A percentile compares a stretch with the other conserved stretches of the same genome.
Conservation (phyloP, 92 coral and sea anemone species). For the Parazoanthus atlanticus region DNA sequence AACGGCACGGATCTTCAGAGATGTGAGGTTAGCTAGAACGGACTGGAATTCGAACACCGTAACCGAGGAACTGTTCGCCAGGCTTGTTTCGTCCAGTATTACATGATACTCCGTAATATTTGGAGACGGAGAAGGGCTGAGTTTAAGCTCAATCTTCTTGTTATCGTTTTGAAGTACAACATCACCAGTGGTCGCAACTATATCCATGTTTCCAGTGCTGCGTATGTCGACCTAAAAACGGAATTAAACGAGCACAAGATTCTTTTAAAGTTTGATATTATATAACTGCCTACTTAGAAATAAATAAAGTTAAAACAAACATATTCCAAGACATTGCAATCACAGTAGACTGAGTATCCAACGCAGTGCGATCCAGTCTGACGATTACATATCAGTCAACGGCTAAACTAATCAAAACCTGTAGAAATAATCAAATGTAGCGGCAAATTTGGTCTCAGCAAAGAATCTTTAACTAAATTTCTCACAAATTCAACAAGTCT, state of each 20-base stretch:
- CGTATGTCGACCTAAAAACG: background rate
- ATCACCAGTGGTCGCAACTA: conserved; percentile 20
- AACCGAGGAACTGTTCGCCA: conserved; percentile 35
- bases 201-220: background rate
- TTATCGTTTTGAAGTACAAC: conserved; percentile 56
- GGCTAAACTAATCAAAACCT: too few relatives aligned
- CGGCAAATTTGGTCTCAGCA: too few relatives aligned
- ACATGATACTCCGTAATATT: conserved; percentile 55
- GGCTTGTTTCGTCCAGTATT: conserved; percentile 71
- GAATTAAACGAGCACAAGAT: background rate
- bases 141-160: conserved; percentile 46
- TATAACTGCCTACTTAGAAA: background rate
- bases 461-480: too few relatives aligned
- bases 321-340: too few relatives aligned
- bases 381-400: background rate
- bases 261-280: background rate
- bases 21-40: conserved; percentile 74
- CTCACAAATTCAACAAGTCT: too few relatives aligned
- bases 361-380: background rate
- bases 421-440: too few relatives aligned
- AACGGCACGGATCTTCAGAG: conserved; percentile 69
- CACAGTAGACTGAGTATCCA: too few relatives aligned
- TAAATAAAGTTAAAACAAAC: too few relatives aligned
- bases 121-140: conserved; percentile 60
- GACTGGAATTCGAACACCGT: conserved; percentile 83